Percentiles rank a stretch among this genome's conserved stretches.
These are phyloP conservation scores for Prietella phreatophila DNA, from an alignment of 2,113 vertebrate genomes.

Conservation along the genomic window DNA sequence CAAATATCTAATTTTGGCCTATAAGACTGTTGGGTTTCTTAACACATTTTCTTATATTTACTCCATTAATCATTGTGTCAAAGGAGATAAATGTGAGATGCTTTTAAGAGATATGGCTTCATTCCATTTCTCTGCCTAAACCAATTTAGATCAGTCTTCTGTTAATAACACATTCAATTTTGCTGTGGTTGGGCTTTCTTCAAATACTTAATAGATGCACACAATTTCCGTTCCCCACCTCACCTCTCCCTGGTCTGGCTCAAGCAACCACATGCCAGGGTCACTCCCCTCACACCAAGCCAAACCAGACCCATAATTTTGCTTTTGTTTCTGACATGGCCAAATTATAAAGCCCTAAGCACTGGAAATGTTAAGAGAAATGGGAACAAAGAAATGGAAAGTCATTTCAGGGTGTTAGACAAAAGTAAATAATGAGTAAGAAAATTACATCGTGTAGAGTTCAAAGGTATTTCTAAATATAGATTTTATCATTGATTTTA, in stretches of 20 bases:
- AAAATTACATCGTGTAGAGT: neutral
- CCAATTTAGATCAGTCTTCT: slow-evolving; percentile 65
- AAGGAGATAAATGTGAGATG: slow-evolving; percentile 56
- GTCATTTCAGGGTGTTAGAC: neutral
- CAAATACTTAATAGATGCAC: slow-evolving; percentile 72
- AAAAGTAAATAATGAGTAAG: slow-evolving; percentile 28
- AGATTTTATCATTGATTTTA: neutral
- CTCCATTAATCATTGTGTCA: slow-evolving; percentile 49
- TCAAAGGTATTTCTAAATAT: neutral
- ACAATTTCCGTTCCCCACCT: slow-evolving; percentile 74
- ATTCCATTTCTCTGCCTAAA: slow-evolving; percentile 51
- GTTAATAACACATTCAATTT: slow-evolving; percentile 75
- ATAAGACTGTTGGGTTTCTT: slow-evolving; percentile 20
- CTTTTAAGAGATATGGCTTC: slow-evolving; percentile 58
- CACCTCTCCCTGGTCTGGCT: slow-evolving; percentile 72
- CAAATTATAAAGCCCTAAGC: slow-evolving; percentile 72
- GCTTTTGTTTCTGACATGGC: slow-evolving; percentile 79
- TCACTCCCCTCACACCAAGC: slow-evolving; percentile 69
- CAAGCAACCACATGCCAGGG: slow-evolving; percentile 74
- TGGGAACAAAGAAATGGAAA: slow-evolving; percentile 40
- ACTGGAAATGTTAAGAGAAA: slow-evolving; percentile 68
- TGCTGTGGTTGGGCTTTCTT: slow-evolving; percentile 71
- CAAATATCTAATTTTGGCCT: neutral
- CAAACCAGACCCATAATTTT: slow-evolving; percentile 81
- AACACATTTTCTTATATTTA: neutral